These are phyloP conservation scores for Leucania comma DNA, from an alignment of 2,888 invertebrate species.

Conservation along the genomic window DNA sequence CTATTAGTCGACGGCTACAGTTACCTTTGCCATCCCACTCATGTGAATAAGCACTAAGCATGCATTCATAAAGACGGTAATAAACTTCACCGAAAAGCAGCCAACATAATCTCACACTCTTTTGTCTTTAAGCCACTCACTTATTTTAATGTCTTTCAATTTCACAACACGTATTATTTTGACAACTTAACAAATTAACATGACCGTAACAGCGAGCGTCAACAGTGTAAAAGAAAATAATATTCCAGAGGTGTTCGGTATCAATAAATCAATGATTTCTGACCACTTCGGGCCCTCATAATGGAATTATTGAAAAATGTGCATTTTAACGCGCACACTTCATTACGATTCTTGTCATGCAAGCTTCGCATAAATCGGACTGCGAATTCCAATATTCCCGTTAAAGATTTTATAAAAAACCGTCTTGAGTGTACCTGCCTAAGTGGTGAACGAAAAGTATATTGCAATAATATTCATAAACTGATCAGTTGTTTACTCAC, in stretches of 20 bases:
- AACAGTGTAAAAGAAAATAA: conserved; percentile 55
- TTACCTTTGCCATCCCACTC: no score
- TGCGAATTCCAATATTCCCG: conserved; percentile 71
- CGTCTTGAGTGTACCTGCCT: conserved; percentile 55
- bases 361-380: conserved; percentile 65
- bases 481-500: conserved; percentile 39
- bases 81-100: conserved; percentile 19
- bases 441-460: conserved; percentile 46
- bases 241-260: conserved; percentile 60
- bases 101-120: neutral
- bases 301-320: conserved; percentile 73
- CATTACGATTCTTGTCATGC: conserved; percentile 74
- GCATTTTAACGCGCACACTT: conserved; percentile 72
- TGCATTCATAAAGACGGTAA: conserved; percentile 4
- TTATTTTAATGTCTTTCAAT: conserved; percentile 41
- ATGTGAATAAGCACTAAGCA: no score
- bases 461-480: conserved; percentile 51
- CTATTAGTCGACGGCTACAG: no score
- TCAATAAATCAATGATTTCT: conserved; percentile 68
- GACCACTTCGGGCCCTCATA: conserved; percentile 63
- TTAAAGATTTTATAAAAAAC: conserved; percentile 72
- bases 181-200: conserved; percentile 58
- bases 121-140: conserved; percentile 32
- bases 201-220: conserved; percentile 28
- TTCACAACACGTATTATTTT: conserved; percentile 38